phyloP scores from a whole-genome alignment of 2,888 invertebrate genomes.

The Philaethria dido region DNA sequence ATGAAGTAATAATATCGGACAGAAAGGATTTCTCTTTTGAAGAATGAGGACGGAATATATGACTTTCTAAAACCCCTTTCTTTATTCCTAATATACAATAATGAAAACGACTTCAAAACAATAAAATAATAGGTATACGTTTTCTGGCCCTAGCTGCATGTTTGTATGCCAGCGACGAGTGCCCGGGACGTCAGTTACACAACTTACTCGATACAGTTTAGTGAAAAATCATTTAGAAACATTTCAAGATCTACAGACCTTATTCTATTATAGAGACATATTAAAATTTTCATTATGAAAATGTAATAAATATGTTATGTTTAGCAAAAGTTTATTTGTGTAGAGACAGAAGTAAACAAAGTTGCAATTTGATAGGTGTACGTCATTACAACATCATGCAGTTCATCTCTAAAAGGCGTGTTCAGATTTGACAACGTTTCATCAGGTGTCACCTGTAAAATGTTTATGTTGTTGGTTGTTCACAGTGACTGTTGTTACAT shows the following conservation, averaged over 20 bases:
- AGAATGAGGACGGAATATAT: neutral
- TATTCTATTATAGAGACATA: neutral
- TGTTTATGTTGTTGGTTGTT: neutral
- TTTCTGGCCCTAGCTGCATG: slow-evolving; percentile 16
- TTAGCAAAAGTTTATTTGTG: neutral
- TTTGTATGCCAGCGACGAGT: slow-evolving; percentile 23
- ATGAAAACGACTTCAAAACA: neutral
- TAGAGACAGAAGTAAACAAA: neutral
- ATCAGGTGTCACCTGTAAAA: neutral
- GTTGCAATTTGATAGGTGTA: slow-evolving; percentile 12
- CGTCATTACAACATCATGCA: slow-evolving; percentile 5
- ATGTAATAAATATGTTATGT: neutral
- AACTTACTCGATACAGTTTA: slow-evolving; percentile 25
- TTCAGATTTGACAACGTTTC: slow-evolving; percentile 6
- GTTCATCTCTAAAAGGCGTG: slow-evolving; percentile 22
- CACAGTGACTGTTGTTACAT: slow-evolving; percentile 7
- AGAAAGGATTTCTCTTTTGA: no score
- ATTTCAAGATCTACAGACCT: neutral
- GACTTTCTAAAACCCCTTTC: neutral
- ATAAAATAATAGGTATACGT: slow-evolving; percentile 6
- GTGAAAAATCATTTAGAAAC: slow-evolving; percentile 4
- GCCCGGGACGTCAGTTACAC: slow-evolving; percentile 34
- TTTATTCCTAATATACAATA: neutral
- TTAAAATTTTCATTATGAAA: neutral
- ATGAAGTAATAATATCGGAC: no score